Evolutionary conservation across 1,140 invertebrate species (phyloP), one percentile per base, ranked within the genome.

Genomic region (Samia ricini): DNA sequence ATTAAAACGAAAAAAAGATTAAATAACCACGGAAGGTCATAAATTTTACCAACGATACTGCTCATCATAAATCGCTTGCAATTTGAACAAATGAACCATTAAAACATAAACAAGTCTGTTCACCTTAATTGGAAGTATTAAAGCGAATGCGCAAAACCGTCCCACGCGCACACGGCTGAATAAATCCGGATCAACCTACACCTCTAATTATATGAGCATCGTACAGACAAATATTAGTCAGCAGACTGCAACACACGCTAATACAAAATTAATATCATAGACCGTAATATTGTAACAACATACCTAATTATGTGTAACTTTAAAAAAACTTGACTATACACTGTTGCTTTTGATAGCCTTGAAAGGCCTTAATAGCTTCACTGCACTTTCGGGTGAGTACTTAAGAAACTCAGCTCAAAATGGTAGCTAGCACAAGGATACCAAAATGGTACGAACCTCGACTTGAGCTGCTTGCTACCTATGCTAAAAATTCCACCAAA

Each of bases 181-280:
- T 81, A 77, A 83, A 77, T 84, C 80, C 79, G 64, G 62, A 77
- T 55, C 80, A 69, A 23, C 84, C 82, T 78, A 87, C 83, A 72
- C 72, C 56, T 74, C 68, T 77, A 87, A 86, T 84, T 85, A 81
- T 64, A 70, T 49, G 26, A 63, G 63, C 55, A 63, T 42, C 64
- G 60, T 67, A 70, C 57, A 57, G 19, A 57, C 56, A 36, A 42
- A 57, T 55, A 36, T 33, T 42, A 42, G 26, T 29, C 26, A 29
- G 33, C 33, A 42, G 3, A 52, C 20, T 52, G 12, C 19, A 52
- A 52, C n/a, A 52, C 22, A 52, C 18, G 12, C 8, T 42, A 42
- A 42, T 42, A 42, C 15, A 42, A 42, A 15, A 42, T 42, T 42
- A 10, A 15, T 15, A 42, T 42, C 0, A 15, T 4, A 4, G 8